phyloP scores from a whole-genome alignment of 2,888 invertebrate species.

The Scaptomyza cyrtandrae region DNA sequence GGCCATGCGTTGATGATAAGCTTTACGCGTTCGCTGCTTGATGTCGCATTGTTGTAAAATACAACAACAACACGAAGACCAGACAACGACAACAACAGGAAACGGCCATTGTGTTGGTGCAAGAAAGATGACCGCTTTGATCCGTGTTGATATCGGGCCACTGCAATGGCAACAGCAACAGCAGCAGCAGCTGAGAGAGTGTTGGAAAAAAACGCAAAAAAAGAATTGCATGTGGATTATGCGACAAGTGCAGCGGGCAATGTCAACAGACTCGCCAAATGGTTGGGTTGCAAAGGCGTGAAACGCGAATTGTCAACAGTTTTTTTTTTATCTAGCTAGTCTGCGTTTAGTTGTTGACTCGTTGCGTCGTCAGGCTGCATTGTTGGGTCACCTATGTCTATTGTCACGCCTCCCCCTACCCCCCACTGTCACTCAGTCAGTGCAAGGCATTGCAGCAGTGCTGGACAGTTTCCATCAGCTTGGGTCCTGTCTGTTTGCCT shows the following conservation, averaged over 20 bases:
- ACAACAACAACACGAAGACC: constrained; percentile 31
- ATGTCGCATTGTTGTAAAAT: constrained; percentile 70
- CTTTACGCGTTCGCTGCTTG: constrained; percentile 77
- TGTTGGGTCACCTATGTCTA: constrained; percentile 41
- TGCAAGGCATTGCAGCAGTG: constrained; percentile 9
- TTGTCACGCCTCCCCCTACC: constrained; percentile 22
- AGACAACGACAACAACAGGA: constrained; percentile 60
- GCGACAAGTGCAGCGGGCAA: constrained; percentile 72
- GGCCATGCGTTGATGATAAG: constrained; percentile 77
- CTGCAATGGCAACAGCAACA: constrained; percentile 62
- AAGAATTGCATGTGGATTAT: constrained; percentile 70
- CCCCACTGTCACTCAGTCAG: constrained; percentile 13
- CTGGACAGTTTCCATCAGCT: constrained; percentile 49
- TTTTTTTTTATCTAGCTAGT: constrained; percentile 42
- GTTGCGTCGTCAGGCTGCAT: constrained; percentile 27
- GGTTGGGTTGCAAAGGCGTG: not conserved
- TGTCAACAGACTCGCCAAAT: constrained; percentile 48
- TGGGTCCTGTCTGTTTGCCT: constrained; percentile 36
- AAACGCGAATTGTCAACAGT: constrained; percentile 13
- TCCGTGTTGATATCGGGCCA: constrained; percentile 74
- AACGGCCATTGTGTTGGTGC: constrained; percentile 60
- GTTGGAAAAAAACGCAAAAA: constrained; percentile 28
- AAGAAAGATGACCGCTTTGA: constrained; percentile 80
- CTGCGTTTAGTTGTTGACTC: constrained; percentile 73
- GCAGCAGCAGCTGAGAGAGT: constrained; percentile 26